Base-by-base conservation (phyloP, 2,797 vertebrate species). In the Sebastes cheni region DNA sequence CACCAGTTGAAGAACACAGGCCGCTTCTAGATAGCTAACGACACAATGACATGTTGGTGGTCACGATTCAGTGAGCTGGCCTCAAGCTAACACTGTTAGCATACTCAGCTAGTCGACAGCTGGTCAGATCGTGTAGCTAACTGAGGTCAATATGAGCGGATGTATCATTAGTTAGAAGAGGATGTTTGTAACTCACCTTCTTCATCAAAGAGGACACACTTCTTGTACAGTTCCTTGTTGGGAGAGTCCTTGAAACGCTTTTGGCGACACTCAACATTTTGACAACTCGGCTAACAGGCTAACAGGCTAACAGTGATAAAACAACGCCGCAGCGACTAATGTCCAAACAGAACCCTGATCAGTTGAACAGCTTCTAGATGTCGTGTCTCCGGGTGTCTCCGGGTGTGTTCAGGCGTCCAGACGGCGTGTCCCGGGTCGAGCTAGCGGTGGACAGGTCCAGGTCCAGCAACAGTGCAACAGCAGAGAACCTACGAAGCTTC, bases 211-310 rank as follows among this genome's bases (percentile, higher is more conserved):
- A 93, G 0, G 95, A 94, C 68, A 93, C 90, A 12, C 65, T 85
- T 27, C 89, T 69, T 4, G 86, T 30, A 42, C 73, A 60, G 61
- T 1, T 90, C 32, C 66, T 79, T 2, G 90, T 77, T 3, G 88
- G 86, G 9, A 95, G 82, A 83, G 89, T 90, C 89, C 91, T 93
- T 86, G 90, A 93, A 55, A 93, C 82, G 72, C 11, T 93, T 86
- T 82, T 91, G 5, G 94, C 87, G 13, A 86, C 88, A 62, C 86
- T 92, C 83, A 95, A 87, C 95, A 96, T 96, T 50, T 84, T 89
- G 77, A 70, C 72, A 75, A 30, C 7, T 80, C 14, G 8, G 72
- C 50, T 80, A 71, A 82, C 36, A 34, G 16, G 50, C 42, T 67
- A 82, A 39, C 20, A 39, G 13, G 42, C 46, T 50, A 50, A 65